phyloP scores from a whole-genome alignment of 2,797 vertebrate species.

The Pangasius krempfi region DNA sequence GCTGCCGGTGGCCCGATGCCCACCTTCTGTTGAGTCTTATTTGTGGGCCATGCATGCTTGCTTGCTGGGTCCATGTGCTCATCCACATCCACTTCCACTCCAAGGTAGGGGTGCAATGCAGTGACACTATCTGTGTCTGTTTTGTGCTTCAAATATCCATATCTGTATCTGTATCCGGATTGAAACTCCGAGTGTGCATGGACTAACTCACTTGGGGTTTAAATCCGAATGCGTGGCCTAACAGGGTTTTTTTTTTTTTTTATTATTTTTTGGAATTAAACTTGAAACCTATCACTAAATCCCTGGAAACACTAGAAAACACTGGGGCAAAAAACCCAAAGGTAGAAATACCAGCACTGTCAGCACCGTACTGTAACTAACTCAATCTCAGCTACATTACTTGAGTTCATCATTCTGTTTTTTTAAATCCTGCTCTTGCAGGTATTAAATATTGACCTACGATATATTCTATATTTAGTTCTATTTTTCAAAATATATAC shows the following conservation, averaged over 20 bases:
- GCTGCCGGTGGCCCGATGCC: slow-evolving; percentile 73
- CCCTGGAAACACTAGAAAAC: not conserved
- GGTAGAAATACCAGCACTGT: not conserved
- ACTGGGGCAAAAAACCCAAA: not conserved
- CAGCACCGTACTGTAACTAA: not conserved
- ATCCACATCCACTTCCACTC: slow-evolving; percentile 41
- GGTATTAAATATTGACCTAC: no score
- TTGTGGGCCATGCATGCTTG: slow-evolving; percentile 65
- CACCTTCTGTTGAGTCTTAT: slow-evolving; percentile 80
- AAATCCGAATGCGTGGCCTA: not conserved
- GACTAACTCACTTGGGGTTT: not conserved
- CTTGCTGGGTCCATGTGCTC: slow-evolving; percentile 58
- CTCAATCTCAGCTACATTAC: not conserved
- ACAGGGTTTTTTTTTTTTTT: not conserved
- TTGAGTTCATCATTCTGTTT: not conserved
- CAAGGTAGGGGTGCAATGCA: not conserved
- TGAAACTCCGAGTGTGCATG: not conserved
- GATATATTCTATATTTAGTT: not conserved
- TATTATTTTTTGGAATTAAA: not conserved
- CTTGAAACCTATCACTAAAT: not conserved
- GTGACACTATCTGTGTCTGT: not conserved
- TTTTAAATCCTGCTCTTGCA: not conserved
- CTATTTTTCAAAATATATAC: not conserved
- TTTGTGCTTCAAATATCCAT: slow-evolving; percentile 8
- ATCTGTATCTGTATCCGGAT: not conserved